Evolutionary conservation across 2,888 invertebrate species (phyloP).

Genomic region (Steromphala cineraria): DNA sequence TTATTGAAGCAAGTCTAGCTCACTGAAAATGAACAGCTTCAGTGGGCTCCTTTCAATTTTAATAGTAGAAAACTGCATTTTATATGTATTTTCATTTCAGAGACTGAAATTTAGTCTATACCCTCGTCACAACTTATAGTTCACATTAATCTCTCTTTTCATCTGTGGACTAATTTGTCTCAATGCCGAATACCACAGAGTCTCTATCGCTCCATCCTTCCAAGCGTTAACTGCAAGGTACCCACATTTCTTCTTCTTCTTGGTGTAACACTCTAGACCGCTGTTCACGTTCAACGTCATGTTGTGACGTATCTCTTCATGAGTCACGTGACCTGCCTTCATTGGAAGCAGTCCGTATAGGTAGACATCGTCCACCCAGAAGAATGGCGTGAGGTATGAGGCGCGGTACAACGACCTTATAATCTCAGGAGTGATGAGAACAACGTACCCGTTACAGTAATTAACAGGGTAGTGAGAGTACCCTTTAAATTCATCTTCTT

Average conservation of each 20-base stretch:
- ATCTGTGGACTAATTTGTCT: neutral
- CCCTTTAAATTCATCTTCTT: constrained; percentile 56
- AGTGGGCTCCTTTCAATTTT: too few relatives aligned
- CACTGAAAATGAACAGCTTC: too few relatives aligned
- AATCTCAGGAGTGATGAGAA: constrained; percentile 60
- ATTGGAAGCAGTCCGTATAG: constrained; percentile 67
- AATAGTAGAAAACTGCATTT: too few relatives aligned
- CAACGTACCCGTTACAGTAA: constrained; percentile 71
- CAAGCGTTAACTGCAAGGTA: constrained; percentile 48
- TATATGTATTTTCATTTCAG: too few relatives aligned
- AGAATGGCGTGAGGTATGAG: constrained; percentile 67
- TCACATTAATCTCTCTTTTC: constrained; percentile 14
- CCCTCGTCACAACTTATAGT: neutral
- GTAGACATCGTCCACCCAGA: constrained; percentile 74
- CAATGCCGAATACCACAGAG: constrained; percentile 52
- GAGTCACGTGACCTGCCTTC: constrained; percentile 56
- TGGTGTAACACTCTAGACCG: constrained; percentile 48
- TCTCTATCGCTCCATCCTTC: constrained; percentile 47
- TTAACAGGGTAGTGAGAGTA: constrained; percentile 62
- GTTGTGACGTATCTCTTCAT: constrained; percentile 84
- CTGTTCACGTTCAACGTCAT: constrained; percentile 84
- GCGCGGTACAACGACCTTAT: constrained; percentile 62
- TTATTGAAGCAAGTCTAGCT: too few relatives aligned
- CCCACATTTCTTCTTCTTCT: constrained; percentile 41
- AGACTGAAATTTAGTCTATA: too few relatives aligned